Conservation (phyloP, 2,888 invertebrate genomes). For the Physocephala rufipes region DNA sequence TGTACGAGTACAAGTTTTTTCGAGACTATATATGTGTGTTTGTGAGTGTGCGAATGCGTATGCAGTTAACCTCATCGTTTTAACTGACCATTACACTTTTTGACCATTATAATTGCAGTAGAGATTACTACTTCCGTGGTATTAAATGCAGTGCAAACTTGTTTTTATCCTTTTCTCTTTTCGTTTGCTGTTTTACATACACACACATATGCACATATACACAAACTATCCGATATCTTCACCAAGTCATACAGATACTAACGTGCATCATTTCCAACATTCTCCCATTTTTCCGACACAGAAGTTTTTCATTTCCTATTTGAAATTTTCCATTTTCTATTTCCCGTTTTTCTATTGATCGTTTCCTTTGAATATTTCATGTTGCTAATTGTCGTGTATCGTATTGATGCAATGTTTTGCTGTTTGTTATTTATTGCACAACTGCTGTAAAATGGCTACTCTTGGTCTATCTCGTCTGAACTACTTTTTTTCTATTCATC, state of each 20-base stretch:
- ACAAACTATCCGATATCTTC: background rate
- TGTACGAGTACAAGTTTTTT: background rate
- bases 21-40: background rate
- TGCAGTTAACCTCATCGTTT: conserved; percentile 10
- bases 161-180: background rate
- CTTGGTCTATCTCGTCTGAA: conserved; percentile 28
- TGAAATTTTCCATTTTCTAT: conserved; percentile 18
- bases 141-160: conserved; percentile 20
- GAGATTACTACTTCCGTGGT: conserved; percentile 28
- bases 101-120: conserved; percentile 41
- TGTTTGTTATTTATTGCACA: background rate
- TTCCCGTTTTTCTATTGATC: conserved; percentile 26
- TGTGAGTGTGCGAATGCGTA: conserved; percentile 4
- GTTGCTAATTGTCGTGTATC: conserved; percentile 33
- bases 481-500: background rate
- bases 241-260: conserved; percentile 45
- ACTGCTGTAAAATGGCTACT: conserved; percentile 10
- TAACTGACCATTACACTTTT: conserved; percentile 37
- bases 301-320: conserved; percentile 20
- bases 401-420: conserved; percentile 3
- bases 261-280: conserved; percentile 36
- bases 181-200: background rate
- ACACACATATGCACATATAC: background rate
- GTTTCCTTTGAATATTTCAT: conserved; percentile 22
- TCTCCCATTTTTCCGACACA: background rate